Conservation (phyloP, 2,113 vertebrate species). For the Mionectes macconnelli region DNA sequence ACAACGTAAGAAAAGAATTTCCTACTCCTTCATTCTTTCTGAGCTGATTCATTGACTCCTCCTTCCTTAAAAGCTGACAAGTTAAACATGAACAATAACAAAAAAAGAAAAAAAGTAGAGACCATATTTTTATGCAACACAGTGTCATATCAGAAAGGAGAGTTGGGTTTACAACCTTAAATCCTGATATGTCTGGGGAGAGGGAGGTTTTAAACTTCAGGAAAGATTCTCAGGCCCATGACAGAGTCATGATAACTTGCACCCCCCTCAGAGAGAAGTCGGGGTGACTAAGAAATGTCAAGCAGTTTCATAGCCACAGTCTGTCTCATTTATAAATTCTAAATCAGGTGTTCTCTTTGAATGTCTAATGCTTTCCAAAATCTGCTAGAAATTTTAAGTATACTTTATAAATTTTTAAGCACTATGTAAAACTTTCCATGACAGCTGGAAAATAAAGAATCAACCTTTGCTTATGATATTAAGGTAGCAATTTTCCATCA, state of each 20-base stretch:
- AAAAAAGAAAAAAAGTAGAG: background rate
- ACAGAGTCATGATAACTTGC: background rate
- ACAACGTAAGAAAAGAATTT: constrained; percentile 16
- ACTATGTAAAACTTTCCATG: background rate
- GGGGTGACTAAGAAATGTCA: background rate
- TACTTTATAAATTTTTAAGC: background rate
- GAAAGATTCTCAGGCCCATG: background rate
- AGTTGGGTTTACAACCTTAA: background rate
- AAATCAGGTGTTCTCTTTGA: background rate
- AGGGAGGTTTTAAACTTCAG: accelerated
- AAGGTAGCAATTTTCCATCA: background rate
- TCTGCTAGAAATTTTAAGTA: background rate
- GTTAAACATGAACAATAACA: background rate
- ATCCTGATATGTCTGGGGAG: background rate
- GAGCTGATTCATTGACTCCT: background rate
- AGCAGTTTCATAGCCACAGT: background rate
- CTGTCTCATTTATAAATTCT: background rate
- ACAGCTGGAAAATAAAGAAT: background rate
- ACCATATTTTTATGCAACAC: background rate
- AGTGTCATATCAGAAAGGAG: background rate
- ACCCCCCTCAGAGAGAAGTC: background rate
- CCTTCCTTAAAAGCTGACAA: background rate
- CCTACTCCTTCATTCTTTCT: constrained; percentile 3
- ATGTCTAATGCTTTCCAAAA: background rate
- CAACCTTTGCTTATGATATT: background rate